phyloP scores from a whole-genome alignment of 2,888 invertebrate species.

The Muschampia plurimacula region DNA sequence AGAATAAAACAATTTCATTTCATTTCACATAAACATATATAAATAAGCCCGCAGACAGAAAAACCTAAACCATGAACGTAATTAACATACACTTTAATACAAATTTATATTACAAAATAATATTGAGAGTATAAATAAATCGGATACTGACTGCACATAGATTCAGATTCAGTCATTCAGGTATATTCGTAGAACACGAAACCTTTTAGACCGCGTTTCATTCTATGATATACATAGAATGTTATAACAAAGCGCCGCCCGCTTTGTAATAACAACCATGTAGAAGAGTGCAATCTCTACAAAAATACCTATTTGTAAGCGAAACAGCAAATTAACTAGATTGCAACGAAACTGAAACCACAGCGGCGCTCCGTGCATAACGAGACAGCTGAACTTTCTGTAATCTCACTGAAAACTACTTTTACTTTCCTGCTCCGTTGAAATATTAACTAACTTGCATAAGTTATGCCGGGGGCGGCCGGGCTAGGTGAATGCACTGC shows the following conservation, averaged over 20 bases:
- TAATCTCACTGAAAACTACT: conserved; percentile 58
- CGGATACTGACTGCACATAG: no score
- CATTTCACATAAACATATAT: no score
- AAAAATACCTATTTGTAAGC: conserved; percentile 22
- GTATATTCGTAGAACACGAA: neutral
- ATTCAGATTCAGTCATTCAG: neutral
- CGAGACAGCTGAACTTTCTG: conserved; percentile 45
- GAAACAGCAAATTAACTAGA: conserved; percentile 30
- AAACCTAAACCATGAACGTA: no score
- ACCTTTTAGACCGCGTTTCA: neutral
- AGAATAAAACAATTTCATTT: no score
- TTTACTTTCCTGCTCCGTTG: conserved; percentile 74
- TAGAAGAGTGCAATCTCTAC: conserved; percentile 18
- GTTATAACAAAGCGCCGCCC: conserved; percentile 6
- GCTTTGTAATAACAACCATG: conserved; percentile 13
- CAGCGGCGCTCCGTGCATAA: conserved; percentile 28
- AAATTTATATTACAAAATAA: no score
- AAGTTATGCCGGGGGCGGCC: conserved; percentile 61
- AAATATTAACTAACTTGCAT: conserved; percentile 83
- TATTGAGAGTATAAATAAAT: no score
- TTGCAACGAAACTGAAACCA: conserved; percentile 25
- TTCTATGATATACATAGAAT: neutral
- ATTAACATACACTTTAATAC: no score
- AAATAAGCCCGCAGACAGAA: no score
- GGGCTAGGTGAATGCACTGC: conserved; percentile 67